A percentile compares a stretch with the other conserved stretches of the same genome.
Evolutionary conservation across 1,140 invertebrate species (phyloP).

Genomic region (Diorhabda carinulata): DNA sequence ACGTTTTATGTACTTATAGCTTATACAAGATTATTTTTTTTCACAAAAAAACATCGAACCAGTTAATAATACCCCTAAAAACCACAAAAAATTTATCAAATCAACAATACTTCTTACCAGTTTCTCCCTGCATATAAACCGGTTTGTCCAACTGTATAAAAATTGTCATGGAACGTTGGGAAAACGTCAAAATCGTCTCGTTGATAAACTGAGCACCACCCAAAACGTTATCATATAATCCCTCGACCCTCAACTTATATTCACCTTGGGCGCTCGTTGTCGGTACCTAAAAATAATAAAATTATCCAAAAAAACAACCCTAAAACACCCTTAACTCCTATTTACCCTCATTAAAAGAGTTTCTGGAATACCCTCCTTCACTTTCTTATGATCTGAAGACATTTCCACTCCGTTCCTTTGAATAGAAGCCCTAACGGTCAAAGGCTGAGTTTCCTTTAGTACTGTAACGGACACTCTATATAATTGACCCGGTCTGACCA

Average conservation of each 20-base stretch:
- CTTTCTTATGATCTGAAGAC: conserved; percentile 67
- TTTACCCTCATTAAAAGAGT: conserved; percentile 73
- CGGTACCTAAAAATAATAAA: conserved; percentile 60
- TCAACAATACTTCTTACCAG: conserved; percentile 51
- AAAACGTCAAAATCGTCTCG: conserved; percentile 75
- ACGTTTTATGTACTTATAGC: too few relatives aligned
- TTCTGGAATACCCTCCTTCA: conserved; percentile 77
- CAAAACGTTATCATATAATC: conserved; percentile 76
- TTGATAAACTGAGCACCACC: conserved; percentile 83
- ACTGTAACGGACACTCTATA: conserved; percentile 80
- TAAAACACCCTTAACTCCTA: conserved; percentile 16
- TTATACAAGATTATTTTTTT: too few relatives aligned
- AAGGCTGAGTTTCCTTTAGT: conserved; percentile 64
- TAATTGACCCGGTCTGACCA: conserved; percentile 81
- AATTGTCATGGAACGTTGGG: conserved; percentile 88
- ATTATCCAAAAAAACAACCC: neutral
- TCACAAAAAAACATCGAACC: too few relatives aligned
- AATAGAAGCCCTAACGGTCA: conserved; percentile 78
- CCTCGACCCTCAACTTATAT: conserved; percentile 85
- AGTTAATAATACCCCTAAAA: neutral
- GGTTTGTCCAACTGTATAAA: conserved; percentile 95
- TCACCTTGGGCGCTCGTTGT: conserved; percentile 72
- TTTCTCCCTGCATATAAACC: conserved; percentile 90
- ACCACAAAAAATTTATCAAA: neutral
- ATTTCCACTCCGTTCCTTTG: conserved; percentile 84